Base-by-base conservation (phyloP, 2,888 invertebrate genomes). In the Periphyllus acericola region DNA sequence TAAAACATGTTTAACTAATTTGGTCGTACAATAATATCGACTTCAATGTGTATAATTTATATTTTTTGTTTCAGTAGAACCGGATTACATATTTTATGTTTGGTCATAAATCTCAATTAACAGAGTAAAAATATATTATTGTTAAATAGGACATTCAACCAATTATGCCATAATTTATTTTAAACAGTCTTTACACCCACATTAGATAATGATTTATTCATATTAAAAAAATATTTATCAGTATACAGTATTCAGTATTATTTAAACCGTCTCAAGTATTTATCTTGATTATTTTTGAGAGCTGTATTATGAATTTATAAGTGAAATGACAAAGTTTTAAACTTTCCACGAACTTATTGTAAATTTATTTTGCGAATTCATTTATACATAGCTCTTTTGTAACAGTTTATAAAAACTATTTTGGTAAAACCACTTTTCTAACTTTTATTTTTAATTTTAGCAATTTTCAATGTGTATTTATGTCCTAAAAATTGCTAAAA, bases 271-370 rank as follows among this genome's bases (percentile, higher is more conserved):
- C 9, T 52, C 17, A n/a, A 83, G 19, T 34, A 83, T 83, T 83
- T 83, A 55, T 82, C 71, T 72, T 71, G 34, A 82, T 82, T 17
- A 82, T 82, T 72, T 72, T 72, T 34, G n/a, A 11, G 11, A 74
- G n/a, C 74, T 21, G 34, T 72, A 55, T 83, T 74, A 74, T 74
- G 52, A 83, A 83, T 83, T 52, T 74, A 9, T 55, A 83, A 83
- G 14, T 9, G n/a, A 34, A 52, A 72, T 32, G 71, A 52, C 25
- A 83, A n/a, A 83, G 55, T 74, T 83, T 55, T 72, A 55, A 83
- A 55, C 72, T 74, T 83, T 83, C n/a, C 55, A 8, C n/a, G 2
- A 46, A 74, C 3, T 83, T 19, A n/a, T 55, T n/a, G 36, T 19
- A 74, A 72, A 55, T 72, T 82, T 55, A 55, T 55, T 74, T 82